phyloP scores from a whole-genome alignment of 2,797 vertebrate species.

The Enteromius viviparus region DNA sequence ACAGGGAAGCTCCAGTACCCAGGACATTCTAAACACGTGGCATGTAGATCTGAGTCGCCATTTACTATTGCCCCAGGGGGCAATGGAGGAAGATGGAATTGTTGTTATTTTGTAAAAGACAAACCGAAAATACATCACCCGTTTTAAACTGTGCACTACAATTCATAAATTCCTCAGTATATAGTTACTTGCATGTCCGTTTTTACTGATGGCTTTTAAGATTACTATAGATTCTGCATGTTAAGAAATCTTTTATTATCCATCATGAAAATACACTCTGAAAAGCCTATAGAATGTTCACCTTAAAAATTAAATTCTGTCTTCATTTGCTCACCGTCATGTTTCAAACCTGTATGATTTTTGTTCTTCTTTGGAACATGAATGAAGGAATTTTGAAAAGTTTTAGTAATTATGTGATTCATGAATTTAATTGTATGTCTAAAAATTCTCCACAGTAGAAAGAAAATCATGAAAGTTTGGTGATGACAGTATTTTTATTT shows the following conservation, averaged over 20 bases:
- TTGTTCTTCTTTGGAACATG: not conserved
- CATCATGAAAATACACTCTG: not conserved
- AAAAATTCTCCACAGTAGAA: too few species aligned
- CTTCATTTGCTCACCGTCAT: too few species aligned
- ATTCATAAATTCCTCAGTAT: not conserved
- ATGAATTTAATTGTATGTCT: not conserved
- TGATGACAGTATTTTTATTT: not conserved
- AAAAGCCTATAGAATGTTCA: not conserved
- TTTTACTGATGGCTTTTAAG: not conserved
- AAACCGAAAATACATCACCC: not conserved
- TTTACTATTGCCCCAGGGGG: slow-evolving; percentile 79
- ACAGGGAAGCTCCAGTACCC: slow-evolving; percentile 74
- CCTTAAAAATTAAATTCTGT: not conserved
- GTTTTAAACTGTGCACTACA: not conserved
- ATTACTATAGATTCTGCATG: not conserved
- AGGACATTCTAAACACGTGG: slow-evolving; percentile 79
- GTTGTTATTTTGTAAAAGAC: slow-evolving; percentile 76
- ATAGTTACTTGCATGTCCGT: not conserved
- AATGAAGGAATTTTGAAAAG: not conserved
- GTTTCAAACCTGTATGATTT: not conserved
- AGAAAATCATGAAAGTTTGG: not conserved
- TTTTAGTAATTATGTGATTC: not conserved
- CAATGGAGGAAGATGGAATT: slow-evolving; percentile 84
- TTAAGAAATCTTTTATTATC: not conserved
- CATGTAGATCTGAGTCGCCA: slow-evolving; percentile 80